Conservation (phyloP, 1,140 invertebrate species). For the Orchestia grillus region DNA sequence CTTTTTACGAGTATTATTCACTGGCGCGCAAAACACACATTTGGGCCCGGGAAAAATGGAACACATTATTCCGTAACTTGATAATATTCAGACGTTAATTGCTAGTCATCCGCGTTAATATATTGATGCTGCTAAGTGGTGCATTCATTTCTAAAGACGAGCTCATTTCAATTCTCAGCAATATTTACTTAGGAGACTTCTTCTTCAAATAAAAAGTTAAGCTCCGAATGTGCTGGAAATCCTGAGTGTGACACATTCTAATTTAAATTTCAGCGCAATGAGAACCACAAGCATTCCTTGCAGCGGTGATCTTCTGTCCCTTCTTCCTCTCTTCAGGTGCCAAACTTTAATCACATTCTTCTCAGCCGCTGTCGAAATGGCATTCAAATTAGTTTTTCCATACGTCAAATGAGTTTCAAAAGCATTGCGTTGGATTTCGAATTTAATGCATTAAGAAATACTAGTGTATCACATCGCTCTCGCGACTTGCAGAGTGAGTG, state of each 20-base stretch:
- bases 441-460: background rate
- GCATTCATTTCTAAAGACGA: too few relatives aligned
- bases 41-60: too few relatives aligned
- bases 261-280: background rate
- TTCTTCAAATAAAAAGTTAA: background rate
- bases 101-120: too few relatives aligned
- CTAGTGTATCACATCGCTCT: too few relatives aligned
- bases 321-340: background rate
- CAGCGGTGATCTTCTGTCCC: background rate
- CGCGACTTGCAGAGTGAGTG: too few relatives aligned
- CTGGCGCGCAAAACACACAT: too few relatives aligned
- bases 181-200: background rate
- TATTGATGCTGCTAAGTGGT: too few relatives aligned
- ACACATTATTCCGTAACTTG: too few relatives aligned
- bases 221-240: background rate
- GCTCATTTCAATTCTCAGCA: too few relatives aligned
- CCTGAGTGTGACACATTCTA: background rate
- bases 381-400: background rate
- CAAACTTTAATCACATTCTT: background rate
- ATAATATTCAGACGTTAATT: too few relatives aligned
- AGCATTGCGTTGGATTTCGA: background rate
- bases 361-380: background rate
- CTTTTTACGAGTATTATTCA: too few relatives aligned
- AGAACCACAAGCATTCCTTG: background rate
- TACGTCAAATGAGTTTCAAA: background rate